Conservation (phyloP, 2,888 invertebrate species). For the Orthosia gracilis region DNA sequence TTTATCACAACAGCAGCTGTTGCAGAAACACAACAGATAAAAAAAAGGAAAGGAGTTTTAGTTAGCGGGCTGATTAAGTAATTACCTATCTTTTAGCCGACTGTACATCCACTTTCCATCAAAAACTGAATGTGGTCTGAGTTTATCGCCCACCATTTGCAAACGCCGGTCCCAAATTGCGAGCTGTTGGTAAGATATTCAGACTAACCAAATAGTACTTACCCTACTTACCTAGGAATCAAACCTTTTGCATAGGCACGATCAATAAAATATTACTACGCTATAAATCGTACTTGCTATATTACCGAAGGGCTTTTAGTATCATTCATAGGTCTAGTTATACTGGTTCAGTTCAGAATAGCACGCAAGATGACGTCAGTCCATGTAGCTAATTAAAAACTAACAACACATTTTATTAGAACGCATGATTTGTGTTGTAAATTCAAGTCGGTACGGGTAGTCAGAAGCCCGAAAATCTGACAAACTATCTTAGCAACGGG, state of each 20-base stretch:
- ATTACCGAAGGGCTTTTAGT: conserved; percentile 21
- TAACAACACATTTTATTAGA: neutral
- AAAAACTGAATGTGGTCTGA: conserved; percentile 2
- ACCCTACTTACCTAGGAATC: conserved; percentile 32
- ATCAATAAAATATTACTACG: conserved; percentile 33
- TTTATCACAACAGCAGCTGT: too few species aligned
- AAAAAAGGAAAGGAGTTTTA: neutral
- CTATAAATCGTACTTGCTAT: conserved; percentile 22
- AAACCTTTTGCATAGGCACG: conserved; percentile 18
- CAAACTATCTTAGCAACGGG: too few species aligned
- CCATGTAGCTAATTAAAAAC: conserved; percentile 8
- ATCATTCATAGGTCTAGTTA: conserved; percentile 10
- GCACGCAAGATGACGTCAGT: conserved; percentile 34
- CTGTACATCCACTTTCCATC: neutral
- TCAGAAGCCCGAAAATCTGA: too few species aligned
- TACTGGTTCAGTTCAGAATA: conserved; percentile 8
- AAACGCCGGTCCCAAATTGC: conserved; percentile 7
- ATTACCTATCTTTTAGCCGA: neutral
- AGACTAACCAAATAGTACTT: conserved; percentile 17
- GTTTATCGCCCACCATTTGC: conserved; percentile 1
- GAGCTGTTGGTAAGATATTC: conserved; percentile 10
- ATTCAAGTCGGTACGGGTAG: neutral
- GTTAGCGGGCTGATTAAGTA: neutral
- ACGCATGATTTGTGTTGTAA: neutral
- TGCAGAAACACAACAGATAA: too few species aligned